Conservation (phyloP, 1,140 invertebrate species). For the Drosophila seguyi region DNA sequence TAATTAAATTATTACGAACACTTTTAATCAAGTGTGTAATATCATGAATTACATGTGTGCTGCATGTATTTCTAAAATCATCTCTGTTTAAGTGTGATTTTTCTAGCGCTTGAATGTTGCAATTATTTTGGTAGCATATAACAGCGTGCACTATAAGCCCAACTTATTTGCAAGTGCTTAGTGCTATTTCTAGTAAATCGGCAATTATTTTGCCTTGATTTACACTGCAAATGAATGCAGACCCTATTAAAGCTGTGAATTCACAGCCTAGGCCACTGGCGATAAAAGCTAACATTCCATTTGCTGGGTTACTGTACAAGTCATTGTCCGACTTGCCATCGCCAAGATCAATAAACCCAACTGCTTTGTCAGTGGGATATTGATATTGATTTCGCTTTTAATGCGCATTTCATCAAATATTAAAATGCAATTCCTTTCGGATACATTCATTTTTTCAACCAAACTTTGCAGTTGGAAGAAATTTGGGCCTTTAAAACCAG, state of each 20-base stretch:
- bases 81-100: too few species aligned
- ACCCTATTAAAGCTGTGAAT: not conserved
- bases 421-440: not conserved
- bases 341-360: not conserved
- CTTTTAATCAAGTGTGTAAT: too few species aligned
- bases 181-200: not conserved
- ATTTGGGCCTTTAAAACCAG: not conserved
- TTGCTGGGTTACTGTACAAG: not conserved
- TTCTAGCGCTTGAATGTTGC: too few species aligned
- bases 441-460: not conserved
- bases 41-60: too few species aligned
- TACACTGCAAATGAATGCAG: too few species aligned
- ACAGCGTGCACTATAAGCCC: too few species aligned
- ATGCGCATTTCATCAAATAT: not conserved
- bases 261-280: too few species aligned
- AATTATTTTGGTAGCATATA: too few species aligned
- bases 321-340: not conserved
- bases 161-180: not conserved
- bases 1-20: too few species aligned
- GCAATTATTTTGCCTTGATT: not conserved
- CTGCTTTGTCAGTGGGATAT: too few species aligned
- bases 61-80: too few species aligned
- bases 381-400: not conserved
- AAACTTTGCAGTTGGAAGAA: not conserved
- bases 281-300: not conserved